These are phyloP conservation scores for Plagiodera versicolora DNA, from an alignment of 2,888 invertebrate genomes.

Conservation along the genomic window DNA sequence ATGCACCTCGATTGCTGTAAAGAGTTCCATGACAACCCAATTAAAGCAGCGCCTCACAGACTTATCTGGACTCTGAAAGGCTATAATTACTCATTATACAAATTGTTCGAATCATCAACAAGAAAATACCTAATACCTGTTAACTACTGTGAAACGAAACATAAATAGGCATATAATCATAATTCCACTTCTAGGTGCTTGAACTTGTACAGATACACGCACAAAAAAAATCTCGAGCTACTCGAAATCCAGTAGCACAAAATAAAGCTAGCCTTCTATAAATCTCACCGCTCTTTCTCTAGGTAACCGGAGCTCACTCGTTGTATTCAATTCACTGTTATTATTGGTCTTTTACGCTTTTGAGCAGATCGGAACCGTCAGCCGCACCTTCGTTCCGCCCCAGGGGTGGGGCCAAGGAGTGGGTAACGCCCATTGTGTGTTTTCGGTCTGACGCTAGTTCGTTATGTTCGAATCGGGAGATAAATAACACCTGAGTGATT, in stretches of 20 bases:
- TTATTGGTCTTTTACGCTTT: slow-evolving; percentile 40
- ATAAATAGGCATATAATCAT: slow-evolving; percentile 2
- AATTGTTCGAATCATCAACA: not conserved
- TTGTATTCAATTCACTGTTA: slow-evolving; percentile 28
- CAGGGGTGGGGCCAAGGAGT: slow-evolving; percentile 9
- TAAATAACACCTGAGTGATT: slow-evolving; percentile 41
- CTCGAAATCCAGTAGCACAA: slow-evolving; percentile 22
- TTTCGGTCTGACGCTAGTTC: slow-evolving; percentile 21
- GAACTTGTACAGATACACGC: slow-evolving; percentile 6
- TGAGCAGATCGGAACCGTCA: slow-evolving; percentile 41
- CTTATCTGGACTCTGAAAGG: not conserved
- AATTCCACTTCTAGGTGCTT: not conserved
- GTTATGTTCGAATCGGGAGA: slow-evolving; percentile 43
- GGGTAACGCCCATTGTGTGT: slow-evolving; percentile 16
- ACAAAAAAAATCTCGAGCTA: slow-evolving; percentile 21
- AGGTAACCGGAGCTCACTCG: slow-evolving; percentile 14
- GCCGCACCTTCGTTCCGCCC: slow-evolving; percentile 43
- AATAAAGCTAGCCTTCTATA: slow-evolving; percentile 17
- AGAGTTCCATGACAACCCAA: not conserved
- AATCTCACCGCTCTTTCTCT: slow-evolving; percentile 22
- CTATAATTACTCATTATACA: not conserved
- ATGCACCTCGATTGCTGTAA: not conserved
- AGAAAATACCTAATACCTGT: not conserved
- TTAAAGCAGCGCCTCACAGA: not conserved
- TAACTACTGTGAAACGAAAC: not conserved